Base-by-base conservation (phyloP, 2,797 vertebrate genomes). In the Chiloscyllium punctatum region DNA sequence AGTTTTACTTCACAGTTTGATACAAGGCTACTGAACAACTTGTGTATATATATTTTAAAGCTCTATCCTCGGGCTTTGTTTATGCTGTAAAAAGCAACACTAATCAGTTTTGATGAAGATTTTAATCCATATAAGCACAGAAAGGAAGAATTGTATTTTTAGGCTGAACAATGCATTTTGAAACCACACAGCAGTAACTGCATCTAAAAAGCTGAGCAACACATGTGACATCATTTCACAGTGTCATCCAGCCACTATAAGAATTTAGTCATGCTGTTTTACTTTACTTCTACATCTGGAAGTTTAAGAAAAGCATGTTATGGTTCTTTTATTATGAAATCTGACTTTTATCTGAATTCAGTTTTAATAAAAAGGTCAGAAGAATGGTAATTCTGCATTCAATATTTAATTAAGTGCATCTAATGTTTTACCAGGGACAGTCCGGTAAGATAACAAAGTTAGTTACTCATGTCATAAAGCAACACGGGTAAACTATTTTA, bases 201-300 rank as follows among this genome's bases (percentile, higher is more conserved):
- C 30, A 53, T 33, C 27, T 77, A 30, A 95, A 42, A 53, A 51
- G 18, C 69, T 57, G 66, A 71, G 71, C 48, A 77, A 95, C 69
- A 57, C 27, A 74, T 57, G 48, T 95, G 68, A 95, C 71, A 95
- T 95, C 71, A 69, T 92, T 66, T 33, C n/a, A 92, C 33, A 25
- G 66, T 92, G 90, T 69, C 90, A 95, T 51, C 94, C 6, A 74
- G 48, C 69, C 48, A 30, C 27, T 74, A 16, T 72, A 68, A 42
- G 94, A 77, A 21, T 74, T 77, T 27, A 57, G 72, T 77, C 94
- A 77, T 95, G 94, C 48, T 95, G 94, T 77, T 95, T 95, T 74
- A 74, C 94, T 77, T 92, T 69, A 92, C 37, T 91, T 92, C 71
- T 77, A 77, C 94, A 95, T 95, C 69, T 95, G 94, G 69, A 95